Conservation (phyloP, 2,888 invertebrate species). For the Drosophila gaucha region DNA sequence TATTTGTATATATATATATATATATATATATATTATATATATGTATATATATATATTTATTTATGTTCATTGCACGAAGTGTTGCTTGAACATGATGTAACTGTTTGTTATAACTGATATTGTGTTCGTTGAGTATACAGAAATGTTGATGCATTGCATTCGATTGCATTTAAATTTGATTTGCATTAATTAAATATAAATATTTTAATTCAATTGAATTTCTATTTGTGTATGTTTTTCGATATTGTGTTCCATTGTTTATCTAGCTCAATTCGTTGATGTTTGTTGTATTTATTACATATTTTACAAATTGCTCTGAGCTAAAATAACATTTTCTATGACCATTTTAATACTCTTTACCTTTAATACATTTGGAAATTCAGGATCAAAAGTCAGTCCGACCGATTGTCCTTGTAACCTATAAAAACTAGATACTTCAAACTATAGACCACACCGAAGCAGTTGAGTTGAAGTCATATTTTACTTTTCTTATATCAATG, state of each 20-base stretch:
- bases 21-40: not conserved
- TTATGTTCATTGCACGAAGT: constrained; percentile 7
- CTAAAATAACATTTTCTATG: too few species aligned
- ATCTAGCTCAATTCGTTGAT: not conserved
- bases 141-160: not conserved
- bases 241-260: not conserved
- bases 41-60: not conserved
- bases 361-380: too few species aligned
- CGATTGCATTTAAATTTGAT: constrained; percentile 15
- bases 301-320: not conserved
- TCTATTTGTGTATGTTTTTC: not conserved
- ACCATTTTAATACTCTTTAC: too few species aligned
- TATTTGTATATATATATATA: not conserved
- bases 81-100: constrained; percentile 3
- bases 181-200: constrained; percentile 17
- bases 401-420: too few species aligned
- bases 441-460: too few species aligned
- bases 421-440: too few species aligned
- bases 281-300: not conserved
- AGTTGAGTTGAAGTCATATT: too few species aligned
- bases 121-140: constrained; percentile 4
- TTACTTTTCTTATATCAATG: too few species aligned
- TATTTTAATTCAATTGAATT: constrained; percentile 13
- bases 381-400: too few species aligned
- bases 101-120: constrained; percentile 18